phyloP scores from a whole-genome alignment of 2,113 vertebrate genomes.

The Tetrax tetrax region DNA sequence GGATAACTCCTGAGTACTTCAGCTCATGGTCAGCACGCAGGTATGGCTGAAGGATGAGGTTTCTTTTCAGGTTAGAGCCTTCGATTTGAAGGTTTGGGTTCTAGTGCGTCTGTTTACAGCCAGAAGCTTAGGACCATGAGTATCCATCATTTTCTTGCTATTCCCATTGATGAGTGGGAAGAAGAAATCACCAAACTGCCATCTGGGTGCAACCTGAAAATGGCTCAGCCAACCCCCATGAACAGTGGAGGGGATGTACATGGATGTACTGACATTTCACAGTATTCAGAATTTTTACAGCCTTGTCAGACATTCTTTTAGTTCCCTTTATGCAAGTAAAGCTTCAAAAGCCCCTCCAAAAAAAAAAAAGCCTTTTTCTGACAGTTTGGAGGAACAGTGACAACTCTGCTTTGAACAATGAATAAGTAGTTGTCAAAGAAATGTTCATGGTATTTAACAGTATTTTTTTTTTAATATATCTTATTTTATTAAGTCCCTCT shows the following conservation, averaged over 20 bases:
- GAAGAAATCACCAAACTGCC: neutral
- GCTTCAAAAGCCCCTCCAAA: neutral
- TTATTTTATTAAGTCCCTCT: neutral
- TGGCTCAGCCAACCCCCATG: neutral
- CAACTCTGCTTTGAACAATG: neutral
- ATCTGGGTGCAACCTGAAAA: neutral
- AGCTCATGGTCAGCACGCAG: neutral
- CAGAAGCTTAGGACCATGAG: neutral
- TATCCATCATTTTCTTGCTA: neutral
- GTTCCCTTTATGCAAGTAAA: neutral
- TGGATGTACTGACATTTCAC: neutral
- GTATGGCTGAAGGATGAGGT: neutral
- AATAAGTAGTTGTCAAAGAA: neutral
- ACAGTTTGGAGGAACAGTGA: neutral
- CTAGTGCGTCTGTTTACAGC: neutral
- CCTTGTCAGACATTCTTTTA: neutral
- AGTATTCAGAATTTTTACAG: neutral
- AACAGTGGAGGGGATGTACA: neutral
- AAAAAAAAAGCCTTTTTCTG: neutral
- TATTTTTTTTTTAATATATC: conserved; percentile 19
- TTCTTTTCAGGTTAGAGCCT: neutral
- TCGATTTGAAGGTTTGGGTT: neutral
- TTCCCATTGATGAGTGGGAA: neutral
- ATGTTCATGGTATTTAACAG: neutral
- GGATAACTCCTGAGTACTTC: neutral